These are phyloP conservation scores for Lasius platythorax DNA, from an alignment of 2,888 invertebrate genomes.

Conservation along the genomic window DNA sequence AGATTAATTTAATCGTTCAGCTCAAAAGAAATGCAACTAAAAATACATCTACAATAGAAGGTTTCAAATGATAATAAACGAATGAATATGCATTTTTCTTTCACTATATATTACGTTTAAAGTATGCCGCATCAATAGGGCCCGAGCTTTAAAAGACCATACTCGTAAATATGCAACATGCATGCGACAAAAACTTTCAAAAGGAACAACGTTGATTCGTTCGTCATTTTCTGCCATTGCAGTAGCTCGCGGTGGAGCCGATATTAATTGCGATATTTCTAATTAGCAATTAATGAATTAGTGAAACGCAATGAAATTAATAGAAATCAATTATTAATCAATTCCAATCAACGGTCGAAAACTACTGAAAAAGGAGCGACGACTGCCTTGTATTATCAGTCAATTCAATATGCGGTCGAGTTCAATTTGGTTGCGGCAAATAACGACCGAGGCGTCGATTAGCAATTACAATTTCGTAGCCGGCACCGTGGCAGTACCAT, in stretches of 20 bases:
- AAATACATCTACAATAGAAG: slow-evolving; percentile 13
- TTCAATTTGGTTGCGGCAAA: slow-evolving; percentile 63
- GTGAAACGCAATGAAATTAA: slow-evolving; percentile 18
- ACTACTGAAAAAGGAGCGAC: slow-evolving; percentile 6
- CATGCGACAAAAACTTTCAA: neutral
- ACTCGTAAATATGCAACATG: slow-evolving; percentile 51
- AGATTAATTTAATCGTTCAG: neutral
- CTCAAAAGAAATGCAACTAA: neutral
- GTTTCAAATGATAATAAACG: slow-evolving; percentile 23
- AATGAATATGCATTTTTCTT: slow-evolving; percentile 47
- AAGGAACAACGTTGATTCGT: slow-evolving; percentile 1
- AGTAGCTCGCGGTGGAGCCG: neutral
- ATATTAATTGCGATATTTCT: slow-evolving; percentile 40
- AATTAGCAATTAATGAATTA: slow-evolving; percentile 31
- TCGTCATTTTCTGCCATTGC: neutral
- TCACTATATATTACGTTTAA: slow-evolving; percentile 15
- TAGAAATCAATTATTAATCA: slow-evolving; percentile 44
- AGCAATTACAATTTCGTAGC: slow-evolving; percentile 72
- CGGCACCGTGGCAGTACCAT: slow-evolving; percentile 28
- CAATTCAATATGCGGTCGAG: slow-evolving; percentile 56
- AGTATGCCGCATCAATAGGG: slow-evolving; percentile 7
- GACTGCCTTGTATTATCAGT: slow-evolving; percentile 20
- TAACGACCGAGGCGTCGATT: slow-evolving; percentile 66
- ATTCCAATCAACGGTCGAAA: slow-evolving; percentile 24
- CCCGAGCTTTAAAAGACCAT: slow-evolving; percentile 41